These are phyloP conservation scores for Heloderma charlesbogerti DNA, from an alignment of 2,113 vertebrate species.

Conservation along the genomic window DNA sequence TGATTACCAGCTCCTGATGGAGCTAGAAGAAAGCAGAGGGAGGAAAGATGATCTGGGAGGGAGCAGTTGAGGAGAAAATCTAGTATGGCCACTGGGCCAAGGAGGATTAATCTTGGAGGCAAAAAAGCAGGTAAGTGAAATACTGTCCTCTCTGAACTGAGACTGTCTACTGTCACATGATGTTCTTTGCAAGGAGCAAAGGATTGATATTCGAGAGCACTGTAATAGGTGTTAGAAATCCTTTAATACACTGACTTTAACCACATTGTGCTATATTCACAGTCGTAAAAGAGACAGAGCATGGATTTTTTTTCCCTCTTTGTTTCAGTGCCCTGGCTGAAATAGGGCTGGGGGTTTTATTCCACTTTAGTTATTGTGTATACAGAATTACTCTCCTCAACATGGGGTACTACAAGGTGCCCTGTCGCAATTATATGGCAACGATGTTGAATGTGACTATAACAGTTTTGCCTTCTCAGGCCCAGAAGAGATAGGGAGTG, in stretches of 20 bases:
- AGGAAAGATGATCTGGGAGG: neutral
- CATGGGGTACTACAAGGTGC: neutral
- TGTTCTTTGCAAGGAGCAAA: neutral
- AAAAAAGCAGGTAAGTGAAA: neutral
- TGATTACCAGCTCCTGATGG: neutral
- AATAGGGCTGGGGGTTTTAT: neutral
- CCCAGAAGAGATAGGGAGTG: slow-evolving; percentile 84
- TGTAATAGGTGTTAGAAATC: neutral
- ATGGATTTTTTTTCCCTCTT: too few species aligned
- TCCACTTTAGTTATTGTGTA: neutral
- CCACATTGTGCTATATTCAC: neutral
- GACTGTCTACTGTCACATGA: neutral
- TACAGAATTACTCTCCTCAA: neutral
- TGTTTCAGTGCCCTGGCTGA: neutral
- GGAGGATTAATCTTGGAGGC: neutral
- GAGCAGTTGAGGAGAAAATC: neutral
- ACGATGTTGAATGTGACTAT: slow-evolving; percentile 9
- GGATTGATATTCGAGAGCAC: neutral
- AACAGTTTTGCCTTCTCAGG: slow-evolving; percentile 73
- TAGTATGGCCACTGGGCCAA: neutral
- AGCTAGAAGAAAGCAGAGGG: neutral
- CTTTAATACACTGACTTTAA: neutral
- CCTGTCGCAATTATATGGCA: neutral
- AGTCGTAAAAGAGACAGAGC: neutral
- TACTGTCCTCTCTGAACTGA: neutral